These are phyloP conservation scores for Dicroscelio sp. DNA, from an alignment of 2,888 invertebrate genomes.

Conservation along the genomic window DNA sequence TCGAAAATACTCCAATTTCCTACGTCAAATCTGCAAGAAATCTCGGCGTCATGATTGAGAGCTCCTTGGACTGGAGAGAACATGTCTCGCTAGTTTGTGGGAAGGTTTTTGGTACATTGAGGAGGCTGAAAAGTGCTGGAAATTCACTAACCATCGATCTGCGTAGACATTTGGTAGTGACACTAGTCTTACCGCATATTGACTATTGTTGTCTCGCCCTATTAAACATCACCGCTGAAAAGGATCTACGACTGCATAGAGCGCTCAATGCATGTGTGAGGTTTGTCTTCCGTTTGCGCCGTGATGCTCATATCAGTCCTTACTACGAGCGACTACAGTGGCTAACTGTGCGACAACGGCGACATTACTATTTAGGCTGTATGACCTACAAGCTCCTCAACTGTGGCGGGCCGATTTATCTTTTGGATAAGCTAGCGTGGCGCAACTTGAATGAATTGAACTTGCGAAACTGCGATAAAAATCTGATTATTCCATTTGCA, in stretches of 20 bases:
- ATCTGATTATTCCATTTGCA: too few relatives aligned
- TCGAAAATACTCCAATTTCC: neutral
- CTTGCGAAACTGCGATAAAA: too few relatives aligned
- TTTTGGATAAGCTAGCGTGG: too few relatives aligned
- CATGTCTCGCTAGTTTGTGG: neutral
- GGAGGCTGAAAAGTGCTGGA: neutral
- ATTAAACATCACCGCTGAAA: neutral
- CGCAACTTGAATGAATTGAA: too few relatives aligned
- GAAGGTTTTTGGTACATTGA: neutral
- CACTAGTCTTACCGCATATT: neutral
- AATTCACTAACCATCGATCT: neutral
- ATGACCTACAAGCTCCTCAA: too few relatives aligned
- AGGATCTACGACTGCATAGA: constrained; percentile 18
- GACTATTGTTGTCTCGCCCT: constrained; percentile 7
- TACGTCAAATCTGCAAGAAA: neutral
- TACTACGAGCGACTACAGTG: too few relatives aligned
- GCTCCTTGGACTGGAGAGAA: neutral
- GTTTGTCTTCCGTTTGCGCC: too few relatives aligned
- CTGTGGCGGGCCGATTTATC: too few relatives aligned
- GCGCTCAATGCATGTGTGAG: too few relatives aligned
- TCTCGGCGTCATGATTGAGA: neutral
- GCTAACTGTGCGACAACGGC: too few relatives aligned
- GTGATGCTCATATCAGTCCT: too few relatives aligned
- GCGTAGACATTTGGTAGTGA: neutral
- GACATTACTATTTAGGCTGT: too few relatives aligned